Percentiles rank a stretch among this genome's conserved stretches.
Conservation (phyloP, 2,113 vertebrate species). For the Narcine bancroftii region DNA sequence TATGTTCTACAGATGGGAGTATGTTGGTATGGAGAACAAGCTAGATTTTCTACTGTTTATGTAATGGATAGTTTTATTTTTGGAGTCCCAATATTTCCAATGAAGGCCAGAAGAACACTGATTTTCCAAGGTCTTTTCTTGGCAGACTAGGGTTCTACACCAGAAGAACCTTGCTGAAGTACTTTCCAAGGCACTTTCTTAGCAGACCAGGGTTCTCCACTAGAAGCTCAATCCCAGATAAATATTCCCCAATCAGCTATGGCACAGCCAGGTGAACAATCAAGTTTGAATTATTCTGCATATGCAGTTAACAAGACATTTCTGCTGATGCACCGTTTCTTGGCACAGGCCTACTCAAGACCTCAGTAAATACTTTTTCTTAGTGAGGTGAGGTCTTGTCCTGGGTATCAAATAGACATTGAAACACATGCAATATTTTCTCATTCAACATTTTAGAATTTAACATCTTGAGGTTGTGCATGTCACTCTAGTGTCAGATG, state of each 20-base stretch:
- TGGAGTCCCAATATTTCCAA: neutral
- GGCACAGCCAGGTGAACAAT: neutral
- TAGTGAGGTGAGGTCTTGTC: neutral
- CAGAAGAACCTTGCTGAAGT: too few species aligned
- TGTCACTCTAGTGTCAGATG: neutral
- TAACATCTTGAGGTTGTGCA: neutral
- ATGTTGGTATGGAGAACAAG: neutral
- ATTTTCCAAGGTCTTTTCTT: neutral
- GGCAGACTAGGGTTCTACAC: neutral
- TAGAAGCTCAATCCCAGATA: neutral
- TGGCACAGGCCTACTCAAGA: neutral
- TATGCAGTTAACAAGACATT: neutral
- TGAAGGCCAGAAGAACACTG: too few species aligned
- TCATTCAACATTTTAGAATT: neutral
- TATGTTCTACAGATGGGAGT: too few species aligned
- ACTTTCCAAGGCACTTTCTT: neutral
- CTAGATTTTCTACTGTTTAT: neutral
- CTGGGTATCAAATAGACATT: neutral
- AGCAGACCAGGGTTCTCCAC: neutral
- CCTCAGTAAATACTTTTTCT: neutral
- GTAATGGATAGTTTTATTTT: neutral
- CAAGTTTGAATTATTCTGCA: neutral
- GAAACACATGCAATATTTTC: neutral
- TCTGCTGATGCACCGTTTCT: neutral
- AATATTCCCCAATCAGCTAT: neutral